These are phyloP conservation scores for Astreopora myriophthalma DNA, from an alignment of 64 coral and sea anemone species.

Conservation along the genomic window DNA sequence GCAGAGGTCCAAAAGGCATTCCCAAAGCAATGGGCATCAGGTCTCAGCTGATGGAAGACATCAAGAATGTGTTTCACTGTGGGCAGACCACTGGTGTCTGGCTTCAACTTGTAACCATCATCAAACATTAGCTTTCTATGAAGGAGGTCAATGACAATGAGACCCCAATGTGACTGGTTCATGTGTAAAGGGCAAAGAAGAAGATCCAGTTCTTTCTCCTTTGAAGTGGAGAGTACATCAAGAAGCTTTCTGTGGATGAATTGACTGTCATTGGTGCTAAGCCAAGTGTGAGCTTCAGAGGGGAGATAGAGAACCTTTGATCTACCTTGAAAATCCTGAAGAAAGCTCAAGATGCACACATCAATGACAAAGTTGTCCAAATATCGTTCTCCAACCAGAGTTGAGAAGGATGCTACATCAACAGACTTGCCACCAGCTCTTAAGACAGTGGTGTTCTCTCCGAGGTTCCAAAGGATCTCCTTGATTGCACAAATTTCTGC, in stretches of 20 bases:
- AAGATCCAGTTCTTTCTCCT: neutral
- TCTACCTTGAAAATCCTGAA: slow-evolving; percentile 6
- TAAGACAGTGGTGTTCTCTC: neutral
- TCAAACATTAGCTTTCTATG: neutral
- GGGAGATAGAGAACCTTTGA: slow-evolving; percentile 40
- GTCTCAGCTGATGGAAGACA: slow-evolving; percentile 14
- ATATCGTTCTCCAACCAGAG: slow-evolving; percentile 40
- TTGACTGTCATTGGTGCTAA: neutral
- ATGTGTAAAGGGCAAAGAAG: slow-evolving; percentile 6
- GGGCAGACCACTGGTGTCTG: neutral
- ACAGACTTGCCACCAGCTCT: slow-evolving; percentile 38
- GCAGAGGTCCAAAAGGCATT: neutral
- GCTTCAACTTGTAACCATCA: neutral
- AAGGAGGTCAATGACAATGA: neutral
- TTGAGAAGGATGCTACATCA: slow-evolving; percentile 64
- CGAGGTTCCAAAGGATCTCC: slow-evolving; percentile 7
- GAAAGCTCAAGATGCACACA: slow-evolving; percentile 9
- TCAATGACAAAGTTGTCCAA: slow-evolving; percentile 63
- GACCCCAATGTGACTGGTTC: neutral
- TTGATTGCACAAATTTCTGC: neutral
- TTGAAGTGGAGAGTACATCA: neutral
- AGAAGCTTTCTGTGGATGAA: neutral
- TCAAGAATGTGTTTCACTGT: slow-evolving; percentile 25
- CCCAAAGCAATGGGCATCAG: neutral
- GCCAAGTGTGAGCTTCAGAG: slow-evolving; percentile 48